phyloP scores from a whole-genome alignment of 1,140 invertebrate genomes.

The Trichogramma pretiosum region DNA sequence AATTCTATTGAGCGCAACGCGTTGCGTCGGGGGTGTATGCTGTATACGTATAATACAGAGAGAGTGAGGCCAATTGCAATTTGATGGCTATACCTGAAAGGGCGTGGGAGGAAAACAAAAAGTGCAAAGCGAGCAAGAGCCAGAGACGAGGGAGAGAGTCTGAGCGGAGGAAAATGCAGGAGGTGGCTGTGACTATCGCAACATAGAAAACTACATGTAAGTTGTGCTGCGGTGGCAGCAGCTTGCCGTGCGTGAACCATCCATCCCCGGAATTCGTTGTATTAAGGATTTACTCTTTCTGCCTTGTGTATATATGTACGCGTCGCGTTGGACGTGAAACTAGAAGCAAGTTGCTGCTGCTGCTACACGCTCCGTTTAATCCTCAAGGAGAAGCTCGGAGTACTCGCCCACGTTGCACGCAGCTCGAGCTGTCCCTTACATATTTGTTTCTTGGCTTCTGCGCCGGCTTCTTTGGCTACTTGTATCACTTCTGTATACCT shows the following conservation, averaged over 20 bases:
- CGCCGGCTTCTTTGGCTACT: background rate
- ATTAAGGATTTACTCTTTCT: conserved; percentile 9
- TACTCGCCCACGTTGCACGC: background rate
- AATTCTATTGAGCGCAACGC: no score
- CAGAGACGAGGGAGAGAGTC: background rate
- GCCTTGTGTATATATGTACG: background rate
- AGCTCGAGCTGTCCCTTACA: no score
- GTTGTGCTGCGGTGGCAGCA: no score
- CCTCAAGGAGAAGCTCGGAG: background rate
- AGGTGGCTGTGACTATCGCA: conserved; percentile 6
- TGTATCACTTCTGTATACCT: background rate
- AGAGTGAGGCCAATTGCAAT: no score
- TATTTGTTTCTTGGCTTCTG: no score
- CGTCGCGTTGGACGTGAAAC: background rate
- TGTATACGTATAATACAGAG: no score
- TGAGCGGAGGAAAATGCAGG: background rate
- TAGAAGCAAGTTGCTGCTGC: background rate
- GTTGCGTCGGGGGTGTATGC: no score
- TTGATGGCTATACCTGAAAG: no score
- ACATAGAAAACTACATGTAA: no score
- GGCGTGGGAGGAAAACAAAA: background rate
- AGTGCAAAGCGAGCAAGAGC: background rate
- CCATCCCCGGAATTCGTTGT: conserved; percentile 14
- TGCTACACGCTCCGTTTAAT: background rate
- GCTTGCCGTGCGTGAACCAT: conserved; percentile 17